phyloP scores from a whole-genome alignment of 2,797 vertebrate species.

The Toxotes lorentzi region DNA sequence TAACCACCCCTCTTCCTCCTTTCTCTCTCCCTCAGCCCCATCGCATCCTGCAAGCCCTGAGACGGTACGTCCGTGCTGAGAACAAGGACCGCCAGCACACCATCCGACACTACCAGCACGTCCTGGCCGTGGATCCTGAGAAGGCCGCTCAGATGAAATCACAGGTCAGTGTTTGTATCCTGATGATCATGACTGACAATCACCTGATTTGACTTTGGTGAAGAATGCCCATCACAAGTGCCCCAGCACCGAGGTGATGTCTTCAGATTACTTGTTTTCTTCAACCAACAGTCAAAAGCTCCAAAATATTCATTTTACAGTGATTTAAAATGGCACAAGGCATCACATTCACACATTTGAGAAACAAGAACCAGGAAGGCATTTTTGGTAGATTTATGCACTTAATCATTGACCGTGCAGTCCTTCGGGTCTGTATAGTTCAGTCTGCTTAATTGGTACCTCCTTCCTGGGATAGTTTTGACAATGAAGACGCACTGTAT shows the following conservation, averaged over 20 bases:
- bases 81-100: slow-evolving; percentile 98
- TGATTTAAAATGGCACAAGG: background rate
- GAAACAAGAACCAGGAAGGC: background rate
- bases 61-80: slow-evolving; percentile 93
- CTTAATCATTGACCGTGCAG: background rate
- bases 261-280: background rate
- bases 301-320: background rate
- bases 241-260: background rate
- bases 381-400: background rate
- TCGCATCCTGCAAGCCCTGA: slow-evolving; percentile 94
- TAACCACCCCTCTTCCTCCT: slow-evolving; percentile 1
- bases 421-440: background rate
- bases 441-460: background rate
- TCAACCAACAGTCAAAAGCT: background rate
- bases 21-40: slow-evolving; percentile 86
- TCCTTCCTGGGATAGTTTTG: slow-evolving; percentile 5
- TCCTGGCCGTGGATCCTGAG: slow-evolving; percentile 96
- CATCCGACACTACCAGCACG: slow-evolving; percentile 97
- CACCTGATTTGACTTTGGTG: background rate
- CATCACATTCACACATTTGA: background rate
- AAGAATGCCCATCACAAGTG: background rate
- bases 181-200: background rate
- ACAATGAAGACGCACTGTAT: background rate
- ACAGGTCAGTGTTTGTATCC: slow-evolving; percentile 85
- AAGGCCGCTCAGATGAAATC: slow-evolving; percentile 99